phyloP scores from a whole-genome alignment of 2,113 vertebrate species.

The Sebastes schlegelii region DNA sequence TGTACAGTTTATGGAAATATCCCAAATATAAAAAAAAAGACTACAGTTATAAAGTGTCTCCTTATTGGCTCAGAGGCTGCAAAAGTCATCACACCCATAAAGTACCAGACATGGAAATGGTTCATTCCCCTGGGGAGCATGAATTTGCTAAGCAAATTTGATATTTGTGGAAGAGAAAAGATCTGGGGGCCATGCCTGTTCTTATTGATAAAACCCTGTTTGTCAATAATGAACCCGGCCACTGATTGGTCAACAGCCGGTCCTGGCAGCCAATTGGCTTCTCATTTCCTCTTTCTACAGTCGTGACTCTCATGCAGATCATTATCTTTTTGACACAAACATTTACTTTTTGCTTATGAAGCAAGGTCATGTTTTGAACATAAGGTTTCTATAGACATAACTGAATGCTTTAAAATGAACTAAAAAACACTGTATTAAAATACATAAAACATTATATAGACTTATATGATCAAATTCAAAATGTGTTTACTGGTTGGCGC shows the following conservation, averaged over 20 bases:
- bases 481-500: neutral
- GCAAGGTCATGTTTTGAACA: neutral
- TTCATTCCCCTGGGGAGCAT: neutral
- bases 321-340: too few species aligned
- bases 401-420: neutral
- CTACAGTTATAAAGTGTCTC: neutral
- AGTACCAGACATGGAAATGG: neutral
- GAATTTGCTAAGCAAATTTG: neutral
- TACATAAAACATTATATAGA: neutral
- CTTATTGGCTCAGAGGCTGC: neutral
- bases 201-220: too few species aligned
- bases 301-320: too few species aligned
- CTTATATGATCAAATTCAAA: neutral
- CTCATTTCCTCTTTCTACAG: neutral
- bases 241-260: constrained; percentile 9
- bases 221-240: neutral
- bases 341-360: neutral
- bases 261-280: neutral
- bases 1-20: too few species aligned
- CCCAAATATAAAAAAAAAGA: neutral
- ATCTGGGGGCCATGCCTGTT: too few species aligned
- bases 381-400: neutral
- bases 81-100: neutral
- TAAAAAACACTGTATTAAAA: neutral
- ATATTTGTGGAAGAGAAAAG: neutral